Conservation (phyloP, 2,797 vertebrate genomes). For the Setipinna tenuifilis region DNA sequence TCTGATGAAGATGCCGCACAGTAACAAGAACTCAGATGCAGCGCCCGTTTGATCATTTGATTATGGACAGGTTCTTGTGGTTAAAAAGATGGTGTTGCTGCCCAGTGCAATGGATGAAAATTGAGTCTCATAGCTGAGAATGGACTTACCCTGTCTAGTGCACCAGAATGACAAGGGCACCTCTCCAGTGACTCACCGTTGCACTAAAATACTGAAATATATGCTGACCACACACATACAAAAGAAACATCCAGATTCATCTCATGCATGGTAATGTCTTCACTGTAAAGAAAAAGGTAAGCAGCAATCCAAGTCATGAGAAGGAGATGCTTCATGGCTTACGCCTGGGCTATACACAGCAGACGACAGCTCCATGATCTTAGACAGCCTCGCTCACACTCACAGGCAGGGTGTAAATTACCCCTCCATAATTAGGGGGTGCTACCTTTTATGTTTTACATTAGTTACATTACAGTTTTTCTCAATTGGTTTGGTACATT, state of each 20-base stretch:
- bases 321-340: background rate
- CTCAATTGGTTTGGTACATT: too few relatives aligned
- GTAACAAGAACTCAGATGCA: background rate
- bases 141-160: background rate
- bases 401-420: too few relatives aligned
- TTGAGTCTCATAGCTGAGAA: background rate
- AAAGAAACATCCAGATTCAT: background rate
- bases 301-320: background rate
- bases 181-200: background rate
- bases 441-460: too few relatives aligned
- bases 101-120: background rate
- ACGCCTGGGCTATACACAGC: background rate
- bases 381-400: background rate
- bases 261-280: background rate
- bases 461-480: too few relatives aligned
- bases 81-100: background rate
- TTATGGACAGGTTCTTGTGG: background rate
- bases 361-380: background rate
- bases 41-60: background rate
- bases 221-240: background rate
- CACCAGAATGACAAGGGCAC: background rate
- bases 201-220: background rate
- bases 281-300: background rate
- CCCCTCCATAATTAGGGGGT: too few relatives aligned
- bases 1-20: background rate